Percentiles rank a stretch among this genome's conserved stretches.
Conservation (phyloP, 2,797 vertebrate genomes). For the Peromyscus nudipes region DNA sequence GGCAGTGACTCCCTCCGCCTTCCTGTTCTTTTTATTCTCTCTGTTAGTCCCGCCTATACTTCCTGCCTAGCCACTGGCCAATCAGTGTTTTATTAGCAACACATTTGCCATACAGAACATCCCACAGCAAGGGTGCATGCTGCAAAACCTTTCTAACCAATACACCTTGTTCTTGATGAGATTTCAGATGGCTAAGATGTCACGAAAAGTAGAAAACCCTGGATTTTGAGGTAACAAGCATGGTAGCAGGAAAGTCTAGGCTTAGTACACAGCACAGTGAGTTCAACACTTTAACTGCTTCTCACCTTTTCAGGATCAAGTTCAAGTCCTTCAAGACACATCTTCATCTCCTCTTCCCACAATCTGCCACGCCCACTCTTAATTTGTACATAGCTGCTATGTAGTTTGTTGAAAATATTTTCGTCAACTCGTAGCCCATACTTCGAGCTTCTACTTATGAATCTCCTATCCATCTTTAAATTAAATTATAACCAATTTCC, state of each 20-base stretch:
- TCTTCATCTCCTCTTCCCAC: background rate
- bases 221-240: background rate
- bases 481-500: background rate
- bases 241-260: background rate
- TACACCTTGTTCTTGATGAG: background rate
- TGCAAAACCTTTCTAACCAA: background rate
- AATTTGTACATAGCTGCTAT: background rate
- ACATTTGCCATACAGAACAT: too few species aligned
- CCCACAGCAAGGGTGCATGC: too few species aligned
- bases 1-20: too few species aligned
- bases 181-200: background rate
- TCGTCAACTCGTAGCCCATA: background rate
- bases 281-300: background rate
- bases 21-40: too few species aligned
- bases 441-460: background rate
- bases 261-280: background rate
- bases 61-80: too few species aligned
- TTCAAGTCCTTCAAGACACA: background rate
- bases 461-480: background rate
- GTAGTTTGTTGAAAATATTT: background rate
- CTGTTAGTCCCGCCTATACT: too few species aligned
- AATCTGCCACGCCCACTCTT: background rate
- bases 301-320: slow-evolving; percentile 9
- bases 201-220: background rate
- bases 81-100: too few species aligned